These are phyloP conservation scores for Eledona agricola DNA, from an alignment of 2,888 invertebrate genomes.

Conservation along the genomic window DNA sequence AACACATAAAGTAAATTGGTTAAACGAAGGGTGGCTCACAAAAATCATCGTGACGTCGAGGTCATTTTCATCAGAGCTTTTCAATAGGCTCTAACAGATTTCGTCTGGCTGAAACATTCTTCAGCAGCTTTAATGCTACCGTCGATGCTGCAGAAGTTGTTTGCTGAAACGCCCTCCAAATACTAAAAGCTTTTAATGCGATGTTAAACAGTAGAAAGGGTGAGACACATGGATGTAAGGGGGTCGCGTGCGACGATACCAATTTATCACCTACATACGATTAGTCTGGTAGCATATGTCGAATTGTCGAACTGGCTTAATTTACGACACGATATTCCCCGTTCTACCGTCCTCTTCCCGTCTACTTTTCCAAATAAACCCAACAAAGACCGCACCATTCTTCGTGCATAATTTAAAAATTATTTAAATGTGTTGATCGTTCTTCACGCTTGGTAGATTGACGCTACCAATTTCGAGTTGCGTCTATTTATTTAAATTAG, in stretches of 20 bases:
- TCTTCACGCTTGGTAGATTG: slow-evolving; percentile 50
- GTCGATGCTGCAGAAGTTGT: slow-evolving; percentile 11
- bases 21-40: slow-evolving; percentile 43
- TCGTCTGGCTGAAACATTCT: slow-evolving; percentile 8
- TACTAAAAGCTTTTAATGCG: slow-evolving; percentile 32
- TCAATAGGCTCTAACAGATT: slow-evolving; percentile 26
- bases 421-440: slow-evolving; percentile 57
- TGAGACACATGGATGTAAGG: slow-evolving; percentile 38
- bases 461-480: slow-evolving; percentile 47
- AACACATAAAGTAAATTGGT: slow-evolving; percentile 29
- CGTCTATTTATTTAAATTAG: slow-evolving; percentile 57
- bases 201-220: slow-evolving; percentile 43
- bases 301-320: slow-evolving; percentile 43
- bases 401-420: slow-evolving; percentile 50
- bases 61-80: slow-evolving; percentile 49
- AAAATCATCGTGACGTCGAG: slow-evolving; percentile 46
- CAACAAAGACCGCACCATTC: slow-evolving; percentile 1
- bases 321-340: slow-evolving; percentile 34
- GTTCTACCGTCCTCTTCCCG: slow-evolving; percentile 13
- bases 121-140: too few relatives aligned
- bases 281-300: slow-evolving; percentile 51
- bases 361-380: not conserved
- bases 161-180: slow-evolving; percentile 32
- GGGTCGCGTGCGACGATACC: slow-evolving; percentile 48
- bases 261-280: slow-evolving; percentile 51